phyloP scores from a whole-genome alignment of 2,113 vertebrate genomes.

The Rhabdomys dilectus region DNA sequence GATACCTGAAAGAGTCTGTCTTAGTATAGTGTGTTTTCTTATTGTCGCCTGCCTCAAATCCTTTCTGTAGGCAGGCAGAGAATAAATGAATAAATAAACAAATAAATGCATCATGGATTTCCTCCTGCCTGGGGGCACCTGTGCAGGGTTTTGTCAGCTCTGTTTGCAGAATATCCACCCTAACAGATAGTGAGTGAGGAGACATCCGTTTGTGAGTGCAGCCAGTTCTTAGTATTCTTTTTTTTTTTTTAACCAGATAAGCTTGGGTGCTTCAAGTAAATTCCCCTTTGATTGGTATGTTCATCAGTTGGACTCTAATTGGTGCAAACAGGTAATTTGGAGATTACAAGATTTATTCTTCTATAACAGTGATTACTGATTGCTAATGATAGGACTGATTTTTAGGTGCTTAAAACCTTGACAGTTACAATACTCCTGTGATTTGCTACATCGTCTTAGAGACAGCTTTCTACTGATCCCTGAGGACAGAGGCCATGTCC shows the following conservation, averaged over 20 bases:
- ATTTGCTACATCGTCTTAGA: slow-evolving; percentile 76
- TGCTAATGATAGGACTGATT: slow-evolving; percentile 88
- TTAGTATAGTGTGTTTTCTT: slow-evolving; percentile 40
- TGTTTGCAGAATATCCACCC: slow-evolving; percentile 49
- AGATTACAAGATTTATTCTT: slow-evolving; percentile 89
- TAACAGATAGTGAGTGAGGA: slow-evolving; percentile 22
- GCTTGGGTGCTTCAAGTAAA: slow-evolving; percentile 80
- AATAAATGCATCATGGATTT: slow-evolving; percentile 66
- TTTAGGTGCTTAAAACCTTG: slow-evolving; percentile 87
- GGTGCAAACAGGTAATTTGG: slow-evolving; percentile 88
- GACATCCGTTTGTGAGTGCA: slow-evolving; percentile 61
- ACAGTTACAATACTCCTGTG: slow-evolving; percentile 84
- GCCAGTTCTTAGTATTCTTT: background rate
- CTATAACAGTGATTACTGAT: slow-evolving; percentile 88
- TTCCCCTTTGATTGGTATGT: slow-evolving; percentile 86
- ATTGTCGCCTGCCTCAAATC: slow-evolving; percentile 52
- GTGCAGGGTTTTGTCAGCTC: slow-evolving; percentile 59
- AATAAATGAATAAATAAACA: slow-evolving; percentile 80
- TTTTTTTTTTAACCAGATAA: slow-evolving; percentile 72
- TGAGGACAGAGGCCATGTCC: slow-evolving; percentile 69
- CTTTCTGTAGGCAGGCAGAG: slow-evolving; percentile 69
- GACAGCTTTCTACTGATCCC: slow-evolving; percentile 65
- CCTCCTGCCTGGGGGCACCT: slow-evolving; percentile 65
- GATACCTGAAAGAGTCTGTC: background rate
- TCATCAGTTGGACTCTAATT: slow-evolving; percentile 87